Evolutionary conservation across 2,113 vertebrate species (phyloP).

Genomic region (Lynx canadensis): DNA sequence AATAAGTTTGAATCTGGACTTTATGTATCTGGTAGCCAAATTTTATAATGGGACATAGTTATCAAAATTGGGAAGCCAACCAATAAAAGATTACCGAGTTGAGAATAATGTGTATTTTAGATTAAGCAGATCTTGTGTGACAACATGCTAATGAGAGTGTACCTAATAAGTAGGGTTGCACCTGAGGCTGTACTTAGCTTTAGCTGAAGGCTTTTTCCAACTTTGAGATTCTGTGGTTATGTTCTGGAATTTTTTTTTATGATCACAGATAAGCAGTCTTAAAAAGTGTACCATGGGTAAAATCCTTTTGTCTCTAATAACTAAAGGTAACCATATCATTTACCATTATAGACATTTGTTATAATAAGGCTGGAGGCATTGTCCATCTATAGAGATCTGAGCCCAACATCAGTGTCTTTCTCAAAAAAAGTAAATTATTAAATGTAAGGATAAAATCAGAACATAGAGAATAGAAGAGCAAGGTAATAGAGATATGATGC

Average conservation of each 20-base stretch:
- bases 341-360: not conserved
- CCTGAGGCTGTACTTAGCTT: not conserved
- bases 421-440: slow-evolving; percentile 10
- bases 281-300: not conserved
- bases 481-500: not conserved
- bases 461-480: not conserved
- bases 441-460: not conserved
- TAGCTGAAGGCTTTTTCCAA: not conserved
- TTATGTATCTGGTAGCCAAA: not conserved
- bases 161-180: not conserved
- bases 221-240: not conserved
- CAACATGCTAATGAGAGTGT: not conserved
- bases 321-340: not conserved
- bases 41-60: slow-evolving; percentile 27
- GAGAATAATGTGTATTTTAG: not conserved
- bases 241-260: slow-evolving; percentile 31
- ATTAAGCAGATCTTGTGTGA: not conserved
- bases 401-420: not conserved
- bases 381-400: not conserved
- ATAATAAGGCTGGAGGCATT: not conserved
- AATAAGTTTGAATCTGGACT: slow-evolving; percentile 13
- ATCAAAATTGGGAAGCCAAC: slow-evolving; percentile 36
- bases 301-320: not conserved
- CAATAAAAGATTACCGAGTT: not conserved
- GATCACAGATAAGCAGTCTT: slow-evolving; percentile 2